Base-by-base conservation (phyloP, 2,888 invertebrate species). In the Onthophagus sagittarius region DNA sequence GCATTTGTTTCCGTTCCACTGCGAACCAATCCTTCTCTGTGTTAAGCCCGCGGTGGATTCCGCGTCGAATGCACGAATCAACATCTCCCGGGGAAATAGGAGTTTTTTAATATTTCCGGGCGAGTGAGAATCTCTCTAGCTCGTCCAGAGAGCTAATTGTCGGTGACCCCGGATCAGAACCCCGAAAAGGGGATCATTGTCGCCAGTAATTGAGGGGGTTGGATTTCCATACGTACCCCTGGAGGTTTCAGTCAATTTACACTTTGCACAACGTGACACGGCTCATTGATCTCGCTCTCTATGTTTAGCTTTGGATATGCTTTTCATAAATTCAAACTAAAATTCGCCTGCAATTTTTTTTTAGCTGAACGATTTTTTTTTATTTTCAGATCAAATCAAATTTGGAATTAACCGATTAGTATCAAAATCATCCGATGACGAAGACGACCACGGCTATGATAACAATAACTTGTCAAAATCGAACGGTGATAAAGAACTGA, bases 331-430 rank as follows among this genome's bases (percentile, higher is more conserved):
- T 53, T 53, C 39, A 11, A 53, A 53, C 11, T 7, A 2, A 53
- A 23, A 23, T 23, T 23, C 23, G 39, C 9, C 39, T 53, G 5
- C 39, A 7, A 11, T 9, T 4, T 4, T 53, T 53, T 9, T 53
- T 53, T 53, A 53, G 39, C 6, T 7, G 39, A 53, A 1, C 39
- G 39, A 53, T 69, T 15, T 73, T 79, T 77, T 77, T 84, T 76
- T 77, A n/a, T n/a, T 89, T 89, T 2, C 90, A 94, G 95, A 94
- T 81, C 91, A 92, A 83, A 91, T 95, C 81, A 94, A 94, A 81
- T 95, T 95, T 81, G 94, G 95, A 75, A 92, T 95, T 81, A 94
- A 91, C 84, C 91, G 95, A 75, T 86, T 95, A 79, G 93, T 95
- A 39, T 89, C 89, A 14, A 88, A 89, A 78, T 89, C 89, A 63